Percentiles rank a stretch among this genome's conserved stretches.
Conservation (phyloP, 1,140 invertebrate genomes). For the Drosophila prosaltans region DNA sequence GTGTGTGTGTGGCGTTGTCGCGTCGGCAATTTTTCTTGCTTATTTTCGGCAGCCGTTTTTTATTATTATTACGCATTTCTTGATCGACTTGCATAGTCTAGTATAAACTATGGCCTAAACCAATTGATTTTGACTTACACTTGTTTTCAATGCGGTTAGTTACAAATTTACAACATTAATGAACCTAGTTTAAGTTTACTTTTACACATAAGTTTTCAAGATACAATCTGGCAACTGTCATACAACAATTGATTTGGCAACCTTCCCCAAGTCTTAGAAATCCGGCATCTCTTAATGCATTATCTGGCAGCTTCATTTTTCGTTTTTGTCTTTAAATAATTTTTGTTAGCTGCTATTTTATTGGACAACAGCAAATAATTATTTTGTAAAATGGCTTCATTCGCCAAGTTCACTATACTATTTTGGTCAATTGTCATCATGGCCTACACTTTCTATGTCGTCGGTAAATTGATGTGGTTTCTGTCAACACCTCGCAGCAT, state of each 20-base stretch:
- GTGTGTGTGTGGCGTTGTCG: constrained; percentile 64
- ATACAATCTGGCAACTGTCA: too few species aligned
- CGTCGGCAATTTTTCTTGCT: constrained; percentile 63
- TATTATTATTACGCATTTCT: constrained; percentile 14
- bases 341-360: not conserved
- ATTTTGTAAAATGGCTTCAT: constrained; percentile 43
- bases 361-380: not conserved
- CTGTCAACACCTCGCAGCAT: constrained; percentile 63
- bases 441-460: constrained; percentile 70
- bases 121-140: constrained; percentile 58
- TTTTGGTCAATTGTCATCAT: constrained; percentile 60
- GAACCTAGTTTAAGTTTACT: constrained; percentile 1
- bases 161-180: constrained; percentile 23
- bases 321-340: not conserved
- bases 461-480: constrained; percentile 71
- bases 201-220: too few species aligned
- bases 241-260: too few species aligned
- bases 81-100: constrained; percentile 15
- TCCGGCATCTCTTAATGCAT: too few species aligned
- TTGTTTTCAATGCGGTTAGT: constrained; percentile 50
- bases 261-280: too few species aligned
- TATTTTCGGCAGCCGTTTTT: constrained; percentile 45
- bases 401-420: constrained; percentile 59
- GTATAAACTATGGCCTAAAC: constrained; percentile 32
- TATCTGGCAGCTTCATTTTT: too few species aligned